These are phyloP conservation scores for Phalacrocorax brasilianus DNA, from an alignment of 2,113 vertebrate genomes.

Conservation along the genomic window DNA sequence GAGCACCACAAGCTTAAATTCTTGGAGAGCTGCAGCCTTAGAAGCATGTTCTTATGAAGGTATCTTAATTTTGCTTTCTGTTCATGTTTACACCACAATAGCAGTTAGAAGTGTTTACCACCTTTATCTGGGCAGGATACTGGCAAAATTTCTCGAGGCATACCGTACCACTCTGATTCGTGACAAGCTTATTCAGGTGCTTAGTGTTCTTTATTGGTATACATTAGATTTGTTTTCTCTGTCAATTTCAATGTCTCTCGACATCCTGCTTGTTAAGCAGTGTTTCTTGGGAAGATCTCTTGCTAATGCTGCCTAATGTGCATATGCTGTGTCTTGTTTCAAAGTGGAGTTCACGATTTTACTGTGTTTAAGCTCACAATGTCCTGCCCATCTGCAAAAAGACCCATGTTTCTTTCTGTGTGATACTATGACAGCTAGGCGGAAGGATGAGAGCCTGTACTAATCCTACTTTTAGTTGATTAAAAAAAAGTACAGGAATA, in stretches of 20 bases:
- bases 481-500: not conserved
- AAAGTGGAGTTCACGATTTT: not conserved
- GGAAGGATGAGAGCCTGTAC: not conserved
- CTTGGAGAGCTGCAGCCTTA: not conserved
- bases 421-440: not conserved
- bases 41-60: not conserved
- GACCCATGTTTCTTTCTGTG: not conserved
- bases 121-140: not conserved
- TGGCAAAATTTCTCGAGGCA: not conserved
- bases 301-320: not conserved
- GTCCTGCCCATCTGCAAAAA: not conserved
- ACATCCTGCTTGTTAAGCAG: not conserved
- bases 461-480: not conserved
- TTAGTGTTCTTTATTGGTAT: not conserved
- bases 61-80: not conserved
- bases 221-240: not conserved
- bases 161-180: not conserved
- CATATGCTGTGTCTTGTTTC: not conserved
- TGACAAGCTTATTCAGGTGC: not conserved
- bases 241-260: not conserved
- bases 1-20: not conserved
- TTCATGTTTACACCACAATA: not conserved
- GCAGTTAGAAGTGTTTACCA: not conserved
- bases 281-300: not conserved
- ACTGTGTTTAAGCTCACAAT: not conserved